Conservation (phyloP, 2,888 invertebrate species). For the Stenolophus ochropezus region DNA sequence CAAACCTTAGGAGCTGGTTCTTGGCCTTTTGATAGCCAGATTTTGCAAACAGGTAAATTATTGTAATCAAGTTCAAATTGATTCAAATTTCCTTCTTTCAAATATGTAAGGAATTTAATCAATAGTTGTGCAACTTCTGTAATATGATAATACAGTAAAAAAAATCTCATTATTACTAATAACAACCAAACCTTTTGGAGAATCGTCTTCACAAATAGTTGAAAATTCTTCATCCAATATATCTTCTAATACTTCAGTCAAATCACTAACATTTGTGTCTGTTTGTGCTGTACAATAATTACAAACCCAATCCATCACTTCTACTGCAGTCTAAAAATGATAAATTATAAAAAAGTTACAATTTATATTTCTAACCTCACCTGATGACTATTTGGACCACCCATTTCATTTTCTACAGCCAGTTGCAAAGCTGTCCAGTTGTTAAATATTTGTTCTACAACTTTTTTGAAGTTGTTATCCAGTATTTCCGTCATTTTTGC, state of each 20-base stretch:
- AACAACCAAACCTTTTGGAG: constrained; percentile 76
- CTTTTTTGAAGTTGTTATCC: constrained; percentile 75
- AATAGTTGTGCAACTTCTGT: constrained; percentile 78
- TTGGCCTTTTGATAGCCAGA: constrained; percentile 76
- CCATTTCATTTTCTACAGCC: constrained; percentile 85
- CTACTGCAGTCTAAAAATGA: constrained; percentile 12
- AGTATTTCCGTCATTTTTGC: neutral
- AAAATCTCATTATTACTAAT: neutral
- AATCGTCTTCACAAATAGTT: constrained; percentile 83
- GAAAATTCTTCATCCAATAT: constrained; percentile 85
- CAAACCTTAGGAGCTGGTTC: constrained; percentile 32
- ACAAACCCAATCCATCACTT: constrained; percentile 34
- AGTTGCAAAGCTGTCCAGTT: constrained; percentile 84
- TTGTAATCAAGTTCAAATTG: constrained; percentile 77
- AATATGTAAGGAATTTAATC: constrained; percentile 75
- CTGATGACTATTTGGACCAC: constrained; percentile 81
- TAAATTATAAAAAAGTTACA: constrained; percentile 44
- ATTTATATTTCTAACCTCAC: constrained; percentile 74
- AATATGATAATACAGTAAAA: constrained; percentile 64
- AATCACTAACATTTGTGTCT: constrained; percentile 71
- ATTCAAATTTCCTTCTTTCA: constrained; percentile 76
- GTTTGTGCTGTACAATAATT: constrained; percentile 44
- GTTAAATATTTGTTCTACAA: constrained; percentile 81
- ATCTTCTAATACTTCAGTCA: constrained; percentile 81
- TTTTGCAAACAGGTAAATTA: constrained; percentile 77